Evolutionary conservation across 1,140 invertebrate genomes (phyloP).

Genomic region (Aphaenogaster rudis): DNA sequence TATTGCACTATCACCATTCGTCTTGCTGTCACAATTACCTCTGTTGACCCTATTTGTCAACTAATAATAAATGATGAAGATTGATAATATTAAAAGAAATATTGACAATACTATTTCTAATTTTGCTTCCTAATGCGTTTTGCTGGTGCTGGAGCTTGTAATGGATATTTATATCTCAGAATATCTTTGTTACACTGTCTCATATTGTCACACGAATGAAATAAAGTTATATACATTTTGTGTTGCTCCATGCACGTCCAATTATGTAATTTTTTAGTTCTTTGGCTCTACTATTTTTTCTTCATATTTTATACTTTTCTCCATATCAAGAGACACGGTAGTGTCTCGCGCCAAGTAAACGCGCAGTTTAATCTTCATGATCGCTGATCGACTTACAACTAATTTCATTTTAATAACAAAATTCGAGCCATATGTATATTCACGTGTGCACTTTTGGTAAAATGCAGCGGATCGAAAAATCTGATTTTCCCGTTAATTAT

Average conservation of each 20-base stretch:
- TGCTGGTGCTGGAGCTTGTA: background rate
- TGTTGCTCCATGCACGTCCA: background rate
- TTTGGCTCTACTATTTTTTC: background rate
- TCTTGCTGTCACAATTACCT: conserved; percentile 11
- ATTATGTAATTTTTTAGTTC: background rate
- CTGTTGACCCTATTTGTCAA: background rate
- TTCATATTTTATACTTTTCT: background rate
- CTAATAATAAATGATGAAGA: conserved; percentile 16
- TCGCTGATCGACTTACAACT: background rate
- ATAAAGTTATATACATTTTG: background rate
- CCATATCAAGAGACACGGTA: background rate
- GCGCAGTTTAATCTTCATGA: background rate
- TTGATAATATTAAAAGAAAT: background rate
- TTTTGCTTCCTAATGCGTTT: background rate
- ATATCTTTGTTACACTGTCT: background rate
- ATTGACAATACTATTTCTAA: conserved; percentile 37
- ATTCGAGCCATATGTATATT: background rate
- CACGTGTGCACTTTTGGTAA: too few species aligned
- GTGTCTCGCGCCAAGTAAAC: too few species aligned
- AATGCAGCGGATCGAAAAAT: too few species aligned
- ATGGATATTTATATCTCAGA: background rate
- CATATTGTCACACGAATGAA: background rate
- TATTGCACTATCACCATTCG: background rate
- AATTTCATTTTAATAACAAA: background rate
- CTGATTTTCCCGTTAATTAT: too few species aligned